Evolutionary conservation across 2,888 invertebrate genomes (phyloP), one percentile per base, ranked within the genome.

Genomic region (Amiota minor): DNA sequence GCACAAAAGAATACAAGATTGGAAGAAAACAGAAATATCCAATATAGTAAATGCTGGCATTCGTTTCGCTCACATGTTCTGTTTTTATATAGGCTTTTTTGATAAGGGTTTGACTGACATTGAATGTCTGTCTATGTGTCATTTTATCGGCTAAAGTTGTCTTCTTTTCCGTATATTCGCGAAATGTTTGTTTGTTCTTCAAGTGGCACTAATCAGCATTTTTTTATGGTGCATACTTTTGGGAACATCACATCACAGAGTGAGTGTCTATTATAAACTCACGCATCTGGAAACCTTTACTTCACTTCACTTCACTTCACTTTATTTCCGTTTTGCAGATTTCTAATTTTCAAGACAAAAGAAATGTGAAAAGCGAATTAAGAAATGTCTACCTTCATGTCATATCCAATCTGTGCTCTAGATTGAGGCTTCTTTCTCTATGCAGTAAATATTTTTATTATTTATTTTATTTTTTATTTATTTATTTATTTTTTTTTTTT

Each of bases 71-170:
- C 12, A 35, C n/a, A n/a, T 62, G 45, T 62, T 62, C 45, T 45
- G 10, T 47, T 64, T 46, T 46, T 64, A 2, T 46, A 47, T 16
- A 18, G 35, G 62, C n/a, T 62, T 62, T 59, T 59, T 59, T 67
- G 23, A 68, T 53, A 23, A 18, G 67, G 23, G 49, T 68, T 68
- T 68, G 53, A 68, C 50, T 68, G 67, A 68, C 67, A 53, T 12
- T 53, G 64, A 16, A 55, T 73, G 68, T 46, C 49, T 72, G 67
- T 16, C n/a, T 70, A 49, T 68, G 72, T 69, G 78, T 71, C 65
- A n/a, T 12, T 53, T 12, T 53, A 3, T 53, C 14, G n/a, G 53
- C 35, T 35, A 8, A 35, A 35, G 35, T 8, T 35, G 35, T 35
- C 35, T 35, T 35, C 35, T 62, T 35, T 23, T n/a, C n/a, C n/a